phyloP scores from a whole-genome alignment of 2,797 vertebrate genomes.

The Macrochelys suwanniensis region DNA sequence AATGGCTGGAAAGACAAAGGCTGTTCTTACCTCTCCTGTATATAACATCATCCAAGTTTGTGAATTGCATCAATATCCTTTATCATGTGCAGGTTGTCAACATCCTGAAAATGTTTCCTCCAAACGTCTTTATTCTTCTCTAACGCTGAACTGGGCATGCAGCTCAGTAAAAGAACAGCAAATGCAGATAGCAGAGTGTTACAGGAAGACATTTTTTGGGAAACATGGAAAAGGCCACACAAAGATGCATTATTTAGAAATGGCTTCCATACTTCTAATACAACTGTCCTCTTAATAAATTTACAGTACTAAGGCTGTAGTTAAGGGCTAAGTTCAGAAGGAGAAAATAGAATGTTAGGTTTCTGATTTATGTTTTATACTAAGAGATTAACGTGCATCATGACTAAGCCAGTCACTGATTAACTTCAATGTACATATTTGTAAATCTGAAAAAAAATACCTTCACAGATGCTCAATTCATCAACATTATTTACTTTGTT shows the following conservation, averaged over 20 bases:
- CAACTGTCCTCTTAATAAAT: background rate
- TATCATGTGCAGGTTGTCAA: conserved; percentile 1
- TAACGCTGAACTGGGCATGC: background rate
- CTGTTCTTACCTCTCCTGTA: conserved; percentile 23
- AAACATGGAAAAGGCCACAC: background rate
- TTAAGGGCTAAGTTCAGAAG: background rate
- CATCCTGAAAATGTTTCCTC: background rate
- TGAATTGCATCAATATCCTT: background rate
- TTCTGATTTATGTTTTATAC: conserved; percentile 23
- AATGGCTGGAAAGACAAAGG: background rate
- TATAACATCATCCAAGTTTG: conserved; percentile 3
- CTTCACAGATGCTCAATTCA: background rate
- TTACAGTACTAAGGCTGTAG: background rate
- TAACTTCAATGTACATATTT: background rate
- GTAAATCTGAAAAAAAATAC: background rate
- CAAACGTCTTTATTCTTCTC: background rate
- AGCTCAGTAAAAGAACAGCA: background rate
- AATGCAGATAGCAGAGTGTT: background rate
- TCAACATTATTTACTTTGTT: background rate
- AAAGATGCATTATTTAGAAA: background rate
- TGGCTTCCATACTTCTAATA: background rate
- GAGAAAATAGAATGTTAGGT: background rate
- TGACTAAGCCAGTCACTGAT: background rate
- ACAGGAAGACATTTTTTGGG: background rate
- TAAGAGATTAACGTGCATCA: background rate